These are phyloP conservation scores for Thymelicus sylvestris DNA, from an alignment of 2,888 invertebrate genomes.

Conservation along the genomic window DNA sequence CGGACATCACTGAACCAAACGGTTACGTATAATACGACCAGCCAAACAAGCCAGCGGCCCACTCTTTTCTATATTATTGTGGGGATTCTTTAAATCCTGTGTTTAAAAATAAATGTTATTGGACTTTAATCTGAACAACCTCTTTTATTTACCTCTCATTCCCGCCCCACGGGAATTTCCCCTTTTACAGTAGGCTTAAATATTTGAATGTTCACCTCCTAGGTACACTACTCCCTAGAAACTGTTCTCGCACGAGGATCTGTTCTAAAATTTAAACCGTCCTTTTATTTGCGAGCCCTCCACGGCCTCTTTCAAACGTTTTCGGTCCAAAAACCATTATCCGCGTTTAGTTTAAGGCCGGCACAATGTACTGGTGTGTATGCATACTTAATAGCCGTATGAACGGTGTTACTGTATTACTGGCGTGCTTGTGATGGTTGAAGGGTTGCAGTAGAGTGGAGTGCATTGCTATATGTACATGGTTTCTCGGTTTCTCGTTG, in stretches of 20 bases:
- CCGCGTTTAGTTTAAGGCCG: slow-evolving; percentile 13
- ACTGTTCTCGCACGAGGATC: neutral
- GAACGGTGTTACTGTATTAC: slow-evolving; percentile 16
- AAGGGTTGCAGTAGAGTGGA: neutral
- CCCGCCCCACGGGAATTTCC: too few species aligned
- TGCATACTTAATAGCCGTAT: slow-evolving; percentile 31
- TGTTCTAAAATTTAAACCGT: slow-evolving; percentile 9
- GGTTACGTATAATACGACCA: too few species aligned
- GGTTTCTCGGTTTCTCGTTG: neutral
- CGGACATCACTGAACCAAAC: too few species aligned
- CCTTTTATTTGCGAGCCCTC: slow-evolving; percentile 19
- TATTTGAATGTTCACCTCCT: neutral
- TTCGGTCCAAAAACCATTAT: slow-evolving; percentile 23
- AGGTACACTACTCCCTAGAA: neutral
- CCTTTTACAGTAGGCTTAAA: too few species aligned
- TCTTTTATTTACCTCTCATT: too few species aligned
- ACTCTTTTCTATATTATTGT: too few species aligned
- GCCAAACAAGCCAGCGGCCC: too few species aligned
- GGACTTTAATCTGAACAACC: too few species aligned
- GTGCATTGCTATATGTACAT: neutral
- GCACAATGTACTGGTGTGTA: slow-evolving; percentile 9
- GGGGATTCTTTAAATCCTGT: too few species aligned
- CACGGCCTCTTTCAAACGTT: slow-evolving; percentile 19
- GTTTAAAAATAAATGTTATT: too few species aligned
- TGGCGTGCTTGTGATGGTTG: neutral